These are phyloP conservation scores for Lepisosteus osseus DNA, from an alignment of 2,113 vertebrate species.

Conservation along the genomic window DNA sequence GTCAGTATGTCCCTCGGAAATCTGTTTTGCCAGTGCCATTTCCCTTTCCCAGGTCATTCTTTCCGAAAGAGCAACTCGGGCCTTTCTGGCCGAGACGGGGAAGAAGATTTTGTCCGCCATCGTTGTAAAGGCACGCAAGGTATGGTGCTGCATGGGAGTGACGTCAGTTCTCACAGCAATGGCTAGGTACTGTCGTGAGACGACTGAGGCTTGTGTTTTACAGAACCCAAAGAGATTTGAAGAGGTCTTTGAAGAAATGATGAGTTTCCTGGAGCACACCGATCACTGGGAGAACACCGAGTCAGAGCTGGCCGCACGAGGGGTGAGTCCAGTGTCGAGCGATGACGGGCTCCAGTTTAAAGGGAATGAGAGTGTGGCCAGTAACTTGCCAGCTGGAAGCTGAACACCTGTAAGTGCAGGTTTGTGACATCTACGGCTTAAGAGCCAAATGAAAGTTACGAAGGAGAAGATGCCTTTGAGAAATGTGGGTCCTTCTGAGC, in stretches of 20 bases:
- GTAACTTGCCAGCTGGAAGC: too few relatives aligned
- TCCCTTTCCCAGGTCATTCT: constrained; percentile 75
- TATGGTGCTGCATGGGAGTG: constrained; percentile 36
- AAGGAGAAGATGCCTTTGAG: too few relatives aligned
- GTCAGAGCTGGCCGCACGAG: constrained; percentile 84
- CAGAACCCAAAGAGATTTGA: constrained; percentile 95
- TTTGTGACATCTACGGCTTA: too few relatives aligned
- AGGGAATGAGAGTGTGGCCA: too few relatives aligned
- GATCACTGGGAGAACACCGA: constrained; percentile 91
- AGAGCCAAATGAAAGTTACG: too few relatives aligned
- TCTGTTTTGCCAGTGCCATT: too few relatives aligned
- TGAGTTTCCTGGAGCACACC: constrained; percentile 81
- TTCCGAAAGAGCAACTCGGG: constrained; percentile 79
- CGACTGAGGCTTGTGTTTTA: not conserved
- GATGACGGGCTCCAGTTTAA: too few relatives aligned
- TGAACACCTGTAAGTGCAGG: too few relatives aligned
- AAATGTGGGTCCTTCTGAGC: too few relatives aligned
- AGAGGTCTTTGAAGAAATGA: constrained; percentile 94
- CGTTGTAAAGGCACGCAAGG: constrained; percentile 86
- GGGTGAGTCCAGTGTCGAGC: constrained; percentile 61
- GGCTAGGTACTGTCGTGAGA: not conserved
- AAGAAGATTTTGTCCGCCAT: constrained; percentile 90
- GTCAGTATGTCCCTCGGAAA: not conserved
- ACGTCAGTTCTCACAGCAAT: not conserved
- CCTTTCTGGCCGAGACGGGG: constrained; percentile 86